Conservation (phyloP, 1,140 invertebrate genomes). For the Pogonomyrmex californicus region DNA sequence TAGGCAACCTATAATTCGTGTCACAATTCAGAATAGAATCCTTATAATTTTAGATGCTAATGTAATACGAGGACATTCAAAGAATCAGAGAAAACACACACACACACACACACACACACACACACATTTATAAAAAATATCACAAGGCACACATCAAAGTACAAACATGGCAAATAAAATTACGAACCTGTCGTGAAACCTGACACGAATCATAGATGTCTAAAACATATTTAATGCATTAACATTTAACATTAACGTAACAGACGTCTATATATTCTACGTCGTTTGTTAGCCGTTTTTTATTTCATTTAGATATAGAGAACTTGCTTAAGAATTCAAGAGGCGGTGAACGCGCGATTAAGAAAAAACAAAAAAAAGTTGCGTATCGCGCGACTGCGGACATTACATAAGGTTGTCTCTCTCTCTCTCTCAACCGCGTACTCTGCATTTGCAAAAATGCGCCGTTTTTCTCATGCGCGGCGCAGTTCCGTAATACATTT, state of each 20-base stretch:
- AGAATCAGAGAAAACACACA: too few species aligned
- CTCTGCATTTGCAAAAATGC: neutral
- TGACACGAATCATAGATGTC: neutral
- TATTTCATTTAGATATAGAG: neutral
- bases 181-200: neutral
- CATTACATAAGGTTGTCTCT: neutral
- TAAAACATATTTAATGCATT: neutral
- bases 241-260: too few species aligned
- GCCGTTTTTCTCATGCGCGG: neutral
- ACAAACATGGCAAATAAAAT: neutral
- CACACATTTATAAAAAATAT: neutral
- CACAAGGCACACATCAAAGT: neutral
- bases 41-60: neutral
- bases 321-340: neutral
- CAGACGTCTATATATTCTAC: neutral
- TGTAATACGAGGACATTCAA: neutral
- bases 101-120: too few species aligned
- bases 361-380: neutral
- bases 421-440: neutral
- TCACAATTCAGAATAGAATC: neutral
- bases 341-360: neutral
- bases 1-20: conserved; percentile 9
- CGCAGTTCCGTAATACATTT: neutral
- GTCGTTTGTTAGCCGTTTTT: neutral
- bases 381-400: neutral